Conservation (phyloP, 2,888 invertebrate genomes). For the Dicycla oo region DNA sequence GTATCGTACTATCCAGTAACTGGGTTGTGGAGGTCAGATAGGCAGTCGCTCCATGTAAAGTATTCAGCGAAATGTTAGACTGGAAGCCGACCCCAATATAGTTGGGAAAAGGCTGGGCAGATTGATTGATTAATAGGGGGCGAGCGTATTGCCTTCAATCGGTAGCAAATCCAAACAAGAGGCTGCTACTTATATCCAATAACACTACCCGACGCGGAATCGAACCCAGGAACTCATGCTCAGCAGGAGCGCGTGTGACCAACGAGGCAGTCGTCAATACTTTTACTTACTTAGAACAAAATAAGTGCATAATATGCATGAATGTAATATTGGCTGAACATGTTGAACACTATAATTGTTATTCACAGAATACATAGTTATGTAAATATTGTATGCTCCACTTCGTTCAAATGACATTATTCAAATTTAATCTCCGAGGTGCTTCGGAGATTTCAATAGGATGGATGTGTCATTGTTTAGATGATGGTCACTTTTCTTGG, state of each 20-base stretch:
- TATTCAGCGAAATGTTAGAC: no score
- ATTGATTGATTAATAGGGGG: no score
- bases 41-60: no score
- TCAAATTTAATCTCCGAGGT: constrained; percentile 46
- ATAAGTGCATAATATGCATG: constrained; percentile 13
- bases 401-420: constrained; percentile 41
- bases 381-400: constrained; percentile 45
- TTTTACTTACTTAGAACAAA: not conserved
- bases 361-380: constrained; percentile 29
- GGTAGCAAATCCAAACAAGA: no score
- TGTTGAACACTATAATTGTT: constrained; percentile 35
- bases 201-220: not conserved
- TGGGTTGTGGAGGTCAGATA: no score
- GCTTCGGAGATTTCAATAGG: constrained; percentile 16
- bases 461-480: constrained; percentile 18
- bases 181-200: no score
- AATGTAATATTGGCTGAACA: constrained; percentile 10
- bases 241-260: not conserved
- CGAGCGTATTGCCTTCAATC: no score
- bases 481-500: not conserved
- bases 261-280: no score
- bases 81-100: no score
- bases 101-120: no score
- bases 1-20: no score
- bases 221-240: not conserved